Evolutionary conservation across 2,888 invertebrate genomes (phyloP).

Genomic region (Pyrochroa serraticornis): DNA sequence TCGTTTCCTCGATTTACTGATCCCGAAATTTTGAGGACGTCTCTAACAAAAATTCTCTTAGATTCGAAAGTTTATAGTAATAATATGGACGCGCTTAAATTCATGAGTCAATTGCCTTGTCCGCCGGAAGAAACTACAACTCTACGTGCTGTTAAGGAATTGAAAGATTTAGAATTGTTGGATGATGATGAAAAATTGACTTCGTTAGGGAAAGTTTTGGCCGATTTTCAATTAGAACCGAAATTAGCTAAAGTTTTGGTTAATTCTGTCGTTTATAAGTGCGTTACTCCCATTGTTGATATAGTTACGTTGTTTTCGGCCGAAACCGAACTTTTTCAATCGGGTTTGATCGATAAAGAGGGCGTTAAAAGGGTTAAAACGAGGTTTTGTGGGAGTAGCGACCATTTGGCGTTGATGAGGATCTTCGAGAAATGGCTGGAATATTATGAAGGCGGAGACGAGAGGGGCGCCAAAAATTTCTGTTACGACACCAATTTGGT

Average conservation of each 20-base stretch:
- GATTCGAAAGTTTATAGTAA: slow-evolving; percentile 68
- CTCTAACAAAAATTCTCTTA: slow-evolving; percentile 62
- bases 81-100: slow-evolving; percentile 63
- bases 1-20: slow-evolving; percentile 62
- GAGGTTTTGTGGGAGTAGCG: slow-evolving; percentile 63
- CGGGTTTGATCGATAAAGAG: slow-evolving; percentile 59
- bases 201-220: slow-evolving; percentile 61
- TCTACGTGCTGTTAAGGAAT: slow-evolving; percentile 64
- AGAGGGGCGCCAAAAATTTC: slow-evolving; percentile 52
- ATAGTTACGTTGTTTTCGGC: slow-evolving; percentile 59
- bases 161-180: slow-evolving; percentile 65
- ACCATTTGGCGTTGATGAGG: slow-evolving; percentile 66
- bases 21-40: slow-evolving; percentile 68
- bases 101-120: slow-evolving; percentile 67
- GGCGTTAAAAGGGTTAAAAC: slow-evolving; percentile 62
- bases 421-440: slow-evolving; percentile 63
- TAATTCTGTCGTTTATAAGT: slow-evolving; percentile 64
- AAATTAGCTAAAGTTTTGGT: slow-evolving; percentile 66
- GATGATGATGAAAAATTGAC: slow-evolving; percentile 69
- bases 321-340: slow-evolving; percentile 62
- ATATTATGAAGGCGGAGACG: slow-evolving; percentile 41
- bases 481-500: slow-evolving; percentile 58
- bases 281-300: slow-evolving; percentile 61
- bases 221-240: slow-evolving; percentile 65
- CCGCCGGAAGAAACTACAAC: slow-evolving; percentile 65